Evolutionary conservation across 2,888 invertebrate species (phyloP), one percentile per base, ranked within the genome.

Genomic region (Yponomeuta malinellus): DNA sequence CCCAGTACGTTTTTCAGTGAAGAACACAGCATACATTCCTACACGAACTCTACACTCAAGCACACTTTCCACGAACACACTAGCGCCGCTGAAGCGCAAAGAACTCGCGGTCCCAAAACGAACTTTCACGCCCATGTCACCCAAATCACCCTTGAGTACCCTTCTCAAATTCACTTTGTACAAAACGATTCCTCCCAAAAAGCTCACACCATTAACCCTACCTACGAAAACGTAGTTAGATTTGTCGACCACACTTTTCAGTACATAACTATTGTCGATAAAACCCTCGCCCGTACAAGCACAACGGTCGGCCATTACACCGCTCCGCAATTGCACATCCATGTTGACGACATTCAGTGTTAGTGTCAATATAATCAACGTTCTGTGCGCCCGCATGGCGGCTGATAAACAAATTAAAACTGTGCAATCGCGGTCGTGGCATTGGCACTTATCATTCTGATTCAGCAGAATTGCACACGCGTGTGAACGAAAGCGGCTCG

Each of bases 211-310:
- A 72, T 80, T 83, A 75, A 91, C 86, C 86, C 85, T 89, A 1
- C 90, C 90, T 15, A 85, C 89, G 73, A 91, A 90, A 78, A 91
- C 83, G 73, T 89, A 91, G 75, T 87, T 87, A 8, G 90, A 87
- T 63, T 81, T 71, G 70, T 85, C 72, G 74, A 88, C 87, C 72
- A 86, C 81, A 63, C 83, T 86, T 78, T 68, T 69, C 48, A 71
- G 64, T 10, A n/a, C 59, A 29, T 48, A 10, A 31, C 43, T 48
- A 69, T 48, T 69, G 88, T 88, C 73, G 89, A 79, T 72, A 83
- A 74, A 67, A 86, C 81, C 9, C 12, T 9, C 43, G 68, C 12
- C 10, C n/a, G 23, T 48, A 10, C 37, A 15, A 12, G 43, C 43
- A 48, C n/a, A 6, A 68, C 23, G 69, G 12, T 29, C n/a, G 33